phyloP scores from a whole-genome alignment of 2,113 vertebrate species.

The Oreamnos americanus region DNA sequence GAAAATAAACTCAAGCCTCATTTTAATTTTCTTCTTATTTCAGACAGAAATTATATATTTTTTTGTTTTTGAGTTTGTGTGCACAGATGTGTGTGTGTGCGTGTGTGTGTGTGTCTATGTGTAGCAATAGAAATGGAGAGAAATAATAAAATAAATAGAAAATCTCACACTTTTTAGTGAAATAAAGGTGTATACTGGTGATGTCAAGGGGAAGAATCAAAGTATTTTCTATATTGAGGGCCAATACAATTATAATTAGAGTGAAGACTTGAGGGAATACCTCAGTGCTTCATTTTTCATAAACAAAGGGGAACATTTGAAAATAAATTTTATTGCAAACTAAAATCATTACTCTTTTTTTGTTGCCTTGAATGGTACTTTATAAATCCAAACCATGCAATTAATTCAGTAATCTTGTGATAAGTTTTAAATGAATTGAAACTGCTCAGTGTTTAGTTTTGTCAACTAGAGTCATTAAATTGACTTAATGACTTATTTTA shows the following conservation, averaged over 20 bases:
- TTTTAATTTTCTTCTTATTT: neutral
- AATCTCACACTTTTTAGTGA: neutral
- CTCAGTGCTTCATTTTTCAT: neutral
- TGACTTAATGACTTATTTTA: constrained; percentile 44
- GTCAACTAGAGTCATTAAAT: constrained; percentile 49
- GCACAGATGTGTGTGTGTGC: neutral
- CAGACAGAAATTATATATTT: neutral
- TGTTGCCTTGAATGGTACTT: neutral
- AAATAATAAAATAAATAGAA: neutral
- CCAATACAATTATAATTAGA: neutral
- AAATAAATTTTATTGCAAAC: neutral
- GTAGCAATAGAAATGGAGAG: neutral
- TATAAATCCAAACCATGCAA: neutral
- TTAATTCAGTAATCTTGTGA: constrained; percentile 34
- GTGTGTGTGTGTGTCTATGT: neutral
- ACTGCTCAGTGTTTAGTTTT: constrained; percentile 43
- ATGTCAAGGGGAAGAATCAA: neutral
- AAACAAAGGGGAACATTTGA: neutral
- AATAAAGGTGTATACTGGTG: neutral
- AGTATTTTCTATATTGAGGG: neutral
- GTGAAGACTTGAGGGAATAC: neutral
- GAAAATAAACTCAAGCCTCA: neutral
- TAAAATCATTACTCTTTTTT: neutral
- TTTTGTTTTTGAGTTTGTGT: neutral
- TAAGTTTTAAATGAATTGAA: neutral